Base-by-base conservation (phyloP, 1,140 invertebrate species). In the Scaptodrosophila lebanonensis region DNA sequence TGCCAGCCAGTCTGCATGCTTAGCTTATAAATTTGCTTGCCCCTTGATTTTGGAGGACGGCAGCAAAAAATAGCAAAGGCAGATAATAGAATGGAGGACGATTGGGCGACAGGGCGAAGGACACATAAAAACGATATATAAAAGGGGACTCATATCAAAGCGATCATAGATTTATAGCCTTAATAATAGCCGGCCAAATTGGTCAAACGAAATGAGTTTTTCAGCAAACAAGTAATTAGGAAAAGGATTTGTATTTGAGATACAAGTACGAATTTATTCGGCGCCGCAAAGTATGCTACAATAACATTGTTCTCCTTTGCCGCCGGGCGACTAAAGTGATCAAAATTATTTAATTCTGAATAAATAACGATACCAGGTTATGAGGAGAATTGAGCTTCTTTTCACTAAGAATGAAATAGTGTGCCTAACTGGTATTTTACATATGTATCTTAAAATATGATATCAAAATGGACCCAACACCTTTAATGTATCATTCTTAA, bases 91-190 rank as follows among this genome's bases (percentile, higher is more conserved):
- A 22, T 50, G 53, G 36, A 30, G 73, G 73, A 79, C 75, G 68
- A 79, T 79, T 66, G 66, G 73, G 68, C 73, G n/a, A n/a, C n/a
- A n/a, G n/a, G n/a, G n/a, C n/a, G n/a, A n/a, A n/a, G n/a, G n/a
- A 73, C 69, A 73, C 66, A 61, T 53, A 65, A 60, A 60, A 77
- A 60, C 49, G 50, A 66, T 75, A 73, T 72, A 77, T 60, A 71
- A 73, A 68, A 20, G 20, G 18, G 18, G 43, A 51, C 68, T 82
- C 75, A 82, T 82, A 83, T 82, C 75, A 82, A 82, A 75, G 76
- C 75, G 75, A 83, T 82, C 75, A 82, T 82, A 58, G 75, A 82
- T 82, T 82, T 82, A 82, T 82, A 64, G 75, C 75, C 75, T 82
- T 82, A 83, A 82, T 75, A 82, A 82, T 82, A 75, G 75, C 32